Evolutionary conservation across 2,113 vertebrate genomes (phyloP).

Genomic region (Urocitellus parryii): DNA sequence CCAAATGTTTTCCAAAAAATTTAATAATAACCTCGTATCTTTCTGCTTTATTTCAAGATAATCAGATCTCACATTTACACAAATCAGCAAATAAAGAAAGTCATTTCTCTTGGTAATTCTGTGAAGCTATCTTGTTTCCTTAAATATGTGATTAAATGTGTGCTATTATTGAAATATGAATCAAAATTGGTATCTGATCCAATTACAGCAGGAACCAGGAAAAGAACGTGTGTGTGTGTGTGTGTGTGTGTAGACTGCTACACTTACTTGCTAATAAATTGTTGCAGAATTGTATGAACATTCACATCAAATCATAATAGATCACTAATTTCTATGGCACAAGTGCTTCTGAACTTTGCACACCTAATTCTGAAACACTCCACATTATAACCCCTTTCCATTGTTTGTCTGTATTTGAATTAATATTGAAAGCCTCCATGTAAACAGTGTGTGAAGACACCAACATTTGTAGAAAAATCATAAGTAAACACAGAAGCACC

Average conservation of each 20-base stretch:
- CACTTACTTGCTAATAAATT: background rate
- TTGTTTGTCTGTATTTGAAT: background rate
- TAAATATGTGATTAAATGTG: slow-evolving; percentile 6
- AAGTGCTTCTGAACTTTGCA: background rate
- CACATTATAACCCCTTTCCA: background rate
- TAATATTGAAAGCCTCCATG: background rate
- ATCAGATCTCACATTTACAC: slow-evolving; percentile 36
- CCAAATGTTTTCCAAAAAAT: slow-evolving; percentile 20
- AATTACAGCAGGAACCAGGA: background rate
- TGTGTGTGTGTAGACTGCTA: background rate
- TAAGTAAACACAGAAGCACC: background rate
- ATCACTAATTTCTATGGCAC: background rate
- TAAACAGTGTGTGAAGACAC: background rate
- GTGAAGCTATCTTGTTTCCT: slow-evolving; percentile 21
- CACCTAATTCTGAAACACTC: background rate
- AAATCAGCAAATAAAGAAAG: slow-evolving; percentile 32
- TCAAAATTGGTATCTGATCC: background rate
- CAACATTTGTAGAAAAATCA: background rate
- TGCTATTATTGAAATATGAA: slow-evolving; percentile 8
- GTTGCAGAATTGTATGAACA: background rate
- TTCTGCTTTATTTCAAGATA: slow-evolving; percentile 34
- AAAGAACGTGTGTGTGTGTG: background rate
- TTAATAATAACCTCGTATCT: slow-evolving; percentile 35
- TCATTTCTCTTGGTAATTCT: slow-evolving; percentile 9
- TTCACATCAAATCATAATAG: background rate